Evolutionary conservation across 2,113 vertebrate species (phyloP).

Genomic region (Peromyscus leucopus): DNA sequence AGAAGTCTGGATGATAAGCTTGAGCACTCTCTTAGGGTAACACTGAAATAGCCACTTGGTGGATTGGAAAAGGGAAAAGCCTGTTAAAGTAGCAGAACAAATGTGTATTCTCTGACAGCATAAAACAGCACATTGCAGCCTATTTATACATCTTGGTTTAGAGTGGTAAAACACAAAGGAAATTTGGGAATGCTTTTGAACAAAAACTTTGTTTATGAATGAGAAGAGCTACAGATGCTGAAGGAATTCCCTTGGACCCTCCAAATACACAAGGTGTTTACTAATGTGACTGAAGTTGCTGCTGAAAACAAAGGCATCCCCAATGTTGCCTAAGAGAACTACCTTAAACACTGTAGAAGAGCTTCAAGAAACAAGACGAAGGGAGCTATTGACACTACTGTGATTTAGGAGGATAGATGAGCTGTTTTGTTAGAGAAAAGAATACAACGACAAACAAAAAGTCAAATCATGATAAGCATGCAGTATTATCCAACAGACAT

Average conservation of each 20-base stretch:
- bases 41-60: constrained; percentile 48
- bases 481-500: neutral
- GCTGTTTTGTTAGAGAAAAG: constrained; percentile 46
- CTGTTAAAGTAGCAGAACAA: neutral
- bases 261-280: neutral
- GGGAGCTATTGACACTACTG: constrained; percentile 35
- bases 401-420: constrained; percentile 43
- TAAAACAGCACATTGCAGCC: neutral
- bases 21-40: constrained; percentile 45
- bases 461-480: constrained; percentile 54
- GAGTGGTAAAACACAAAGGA: neutral
- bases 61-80: constrained; percentile 20
- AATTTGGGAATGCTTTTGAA: neutral
- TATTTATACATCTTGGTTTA: neutral
- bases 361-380: constrained; percentile 40
- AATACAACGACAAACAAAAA: constrained; percentile 55
- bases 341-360: neutral
- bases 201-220: neutral
- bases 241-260: neutral
- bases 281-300: neutral
- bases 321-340: constrained; percentile 28
- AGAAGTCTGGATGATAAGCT: constrained; percentile 39
- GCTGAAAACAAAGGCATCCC: constrained; percentile 25
- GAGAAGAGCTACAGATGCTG: neutral
- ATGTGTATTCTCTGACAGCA: neutral